phyloP scores from a whole-genome alignment of 2,888 invertebrate genomes.

The Drosophila algonquin region DNA sequence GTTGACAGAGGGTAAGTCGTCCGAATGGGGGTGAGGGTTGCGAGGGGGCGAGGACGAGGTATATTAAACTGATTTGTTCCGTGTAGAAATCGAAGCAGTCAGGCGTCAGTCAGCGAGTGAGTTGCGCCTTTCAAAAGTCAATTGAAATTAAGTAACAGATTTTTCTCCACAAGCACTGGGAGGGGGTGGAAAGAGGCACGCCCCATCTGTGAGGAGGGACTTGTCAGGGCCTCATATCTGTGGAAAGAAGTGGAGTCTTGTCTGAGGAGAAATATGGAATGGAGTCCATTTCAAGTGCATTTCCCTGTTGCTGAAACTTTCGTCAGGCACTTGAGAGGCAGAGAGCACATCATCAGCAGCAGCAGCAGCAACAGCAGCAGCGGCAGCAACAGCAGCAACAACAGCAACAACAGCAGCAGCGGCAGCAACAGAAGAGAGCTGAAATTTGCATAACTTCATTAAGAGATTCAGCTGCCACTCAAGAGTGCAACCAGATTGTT shows the following conservation, averaged over 20 bases:
- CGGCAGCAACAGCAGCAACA: neutral
- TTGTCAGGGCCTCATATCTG: neutral
- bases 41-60: neutral
- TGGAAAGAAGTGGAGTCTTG: neutral
- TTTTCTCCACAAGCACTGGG: conserved; percentile 41
- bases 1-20: conserved; percentile 7
- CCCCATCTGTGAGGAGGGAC: neutral
- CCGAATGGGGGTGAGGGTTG: no score
- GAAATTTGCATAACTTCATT: conserved; percentile 73
- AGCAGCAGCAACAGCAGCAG: conserved; percentile 5
- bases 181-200: neutral
- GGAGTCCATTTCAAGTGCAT: conserved; percentile 14
- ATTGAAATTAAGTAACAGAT: conserved; percentile 80
- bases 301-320: conserved; percentile 23
- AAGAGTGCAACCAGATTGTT: conserved; percentile 36
- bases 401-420: conserved; percentile 13
- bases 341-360: neutral
- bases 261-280: neutral
- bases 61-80: conserved; percentile 76
- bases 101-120: conserved; percentile 46
- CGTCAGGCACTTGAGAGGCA: conserved; percentile 27
- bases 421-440: conserved; percentile 23
- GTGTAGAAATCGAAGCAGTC: conserved; percentile 60
- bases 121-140: conserved; percentile 75
- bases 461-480: conserved; percentile 47